Evolutionary conservation across 2,888 invertebrate genomes (phyloP).

Genomic region (Orthosia incerta): DNA sequence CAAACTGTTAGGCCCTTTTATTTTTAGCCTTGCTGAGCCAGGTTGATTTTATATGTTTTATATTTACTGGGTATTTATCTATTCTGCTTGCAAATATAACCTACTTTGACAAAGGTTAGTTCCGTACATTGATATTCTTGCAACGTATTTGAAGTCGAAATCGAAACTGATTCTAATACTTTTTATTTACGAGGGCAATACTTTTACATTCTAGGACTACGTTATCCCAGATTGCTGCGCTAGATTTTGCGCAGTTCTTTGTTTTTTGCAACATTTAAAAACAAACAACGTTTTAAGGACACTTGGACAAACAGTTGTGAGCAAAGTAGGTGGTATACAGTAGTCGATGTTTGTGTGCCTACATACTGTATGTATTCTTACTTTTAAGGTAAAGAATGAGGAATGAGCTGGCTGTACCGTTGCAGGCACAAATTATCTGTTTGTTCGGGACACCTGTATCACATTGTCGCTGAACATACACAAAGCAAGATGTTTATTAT

Average conservation of each 20-base stretch:
- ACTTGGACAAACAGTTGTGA: constrained; percentile 73
- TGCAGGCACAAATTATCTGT: constrained; percentile 68
- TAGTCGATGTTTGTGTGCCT: constrained; percentile 61
- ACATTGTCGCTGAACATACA: constrained; percentile 34
- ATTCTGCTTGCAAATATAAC: background rate
- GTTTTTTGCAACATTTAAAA: constrained; percentile 75
- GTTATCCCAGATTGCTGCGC: constrained; percentile 47
- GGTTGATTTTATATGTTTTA: constrained; percentile 3
- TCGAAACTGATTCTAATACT: constrained; percentile 52
- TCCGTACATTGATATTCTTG: constrained; percentile 14
- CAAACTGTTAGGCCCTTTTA: constrained; percentile 3
- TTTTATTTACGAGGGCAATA: constrained; percentile 58
- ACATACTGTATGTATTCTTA: constrained; percentile 63
- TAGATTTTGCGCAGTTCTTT: constrained; percentile 56
- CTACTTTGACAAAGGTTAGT: background rate
- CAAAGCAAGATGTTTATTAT: constrained; percentile 31
- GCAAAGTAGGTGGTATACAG: constrained; percentile 69
- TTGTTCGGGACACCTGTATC: constrained; percentile 66
- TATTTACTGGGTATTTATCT: background rate
- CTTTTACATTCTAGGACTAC: constrained; percentile 49
- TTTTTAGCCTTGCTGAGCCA: background rate
- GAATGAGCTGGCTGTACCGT: constrained; percentile 74
- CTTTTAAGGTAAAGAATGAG: constrained; percentile 67
- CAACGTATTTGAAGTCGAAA: constrained; percentile 28
- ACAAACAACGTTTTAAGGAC: constrained; percentile 80